Evolutionary conservation across 2,888 invertebrate species (phyloP).

Genomic region (Leptinotarsa juncta): DNA sequence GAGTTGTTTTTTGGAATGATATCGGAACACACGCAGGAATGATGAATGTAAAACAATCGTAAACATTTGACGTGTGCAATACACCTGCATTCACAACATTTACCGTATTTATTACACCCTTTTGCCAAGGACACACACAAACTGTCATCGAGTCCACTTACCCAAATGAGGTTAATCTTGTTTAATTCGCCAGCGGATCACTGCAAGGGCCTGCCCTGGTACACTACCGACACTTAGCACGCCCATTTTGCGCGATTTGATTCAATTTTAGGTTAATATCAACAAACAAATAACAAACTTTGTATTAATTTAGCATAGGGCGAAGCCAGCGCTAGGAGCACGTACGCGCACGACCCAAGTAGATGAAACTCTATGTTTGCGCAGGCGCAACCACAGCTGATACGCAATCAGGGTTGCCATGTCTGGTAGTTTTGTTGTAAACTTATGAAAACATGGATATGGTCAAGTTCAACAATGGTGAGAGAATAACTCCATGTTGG

Average conservation of each 20-base stretch:
- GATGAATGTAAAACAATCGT: constrained; percentile 10
- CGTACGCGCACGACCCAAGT: constrained; percentile 60
- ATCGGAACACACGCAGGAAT: constrained; percentile 14
- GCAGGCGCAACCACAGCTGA: constrained; percentile 47
- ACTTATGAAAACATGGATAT: neutral
- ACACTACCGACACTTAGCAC: constrained; percentile 45
- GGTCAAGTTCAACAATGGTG: too few relatives aligned
- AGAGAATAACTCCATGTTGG: too few relatives aligned
- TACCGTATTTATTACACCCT: constrained; percentile 55
- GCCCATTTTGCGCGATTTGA: constrained; percentile 53
- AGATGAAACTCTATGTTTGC: constrained; percentile 44
- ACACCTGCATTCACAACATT: constrained; percentile 38
- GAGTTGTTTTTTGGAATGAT: constrained; percentile 25
- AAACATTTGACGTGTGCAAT: constrained; percentile 33
- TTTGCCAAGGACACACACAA: constrained; percentile 56
- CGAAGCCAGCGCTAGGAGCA: constrained; percentile 53
- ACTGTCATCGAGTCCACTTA: constrained; percentile 58
- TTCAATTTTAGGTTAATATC: constrained; percentile 63
- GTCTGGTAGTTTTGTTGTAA: neutral
- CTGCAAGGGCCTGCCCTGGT: constrained; percentile 43
- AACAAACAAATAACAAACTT: constrained; percentile 62
- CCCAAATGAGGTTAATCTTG: constrained; percentile 60
- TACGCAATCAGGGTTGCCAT: constrained; percentile 31
- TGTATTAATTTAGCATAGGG: constrained; percentile 58
- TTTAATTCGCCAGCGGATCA: constrained; percentile 48